Base-by-base conservation (phyloP, 2,113 vertebrate genomes). In the Camarhynchus parvulus region DNA sequence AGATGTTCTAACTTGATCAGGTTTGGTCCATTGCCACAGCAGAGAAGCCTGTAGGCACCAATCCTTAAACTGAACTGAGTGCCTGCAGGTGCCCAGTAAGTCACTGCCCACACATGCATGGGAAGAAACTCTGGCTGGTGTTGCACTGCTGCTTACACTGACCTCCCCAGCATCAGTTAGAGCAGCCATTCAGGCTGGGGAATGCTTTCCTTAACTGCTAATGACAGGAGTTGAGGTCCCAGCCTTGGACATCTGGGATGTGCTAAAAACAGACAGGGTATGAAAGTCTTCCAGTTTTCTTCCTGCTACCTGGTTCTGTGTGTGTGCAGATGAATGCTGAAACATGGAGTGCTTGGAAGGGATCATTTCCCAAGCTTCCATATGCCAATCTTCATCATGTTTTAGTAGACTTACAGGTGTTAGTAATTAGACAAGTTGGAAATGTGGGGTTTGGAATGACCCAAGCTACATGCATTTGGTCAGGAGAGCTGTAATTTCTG, bases 31-130 rank as follows among this genome's bases (percentile, higher is more conserved):
- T 70, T 69, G 63, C 81, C 63, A 3, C 35, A 42, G 78, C 39
- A 61, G 59, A 53, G 30, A 73, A 73, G 28, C 59, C 62, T 50
- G 30, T 61, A 35, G 79, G 31, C 30, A 35, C 58, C 81, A 68
- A 6, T 72, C 42, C 63, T 77, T 89, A 50, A 68, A 33, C 25
- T 82, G 67, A 70, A 15, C 11, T 7, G 37, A 7, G 25, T 64
- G 33, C 59, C 44, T 77, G 31, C 73, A 55, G 59, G 27, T 80
- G 25, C 66, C 53, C 49, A 28, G 44, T 22, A 47, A 73, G 44
- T 69, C 53, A 7, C 78, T 61, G 49, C 14, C n/a, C 6, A 5
- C 59, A 8, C 5, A 1, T 18, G 24, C 19, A 18, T 2, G 0
- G 6, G 61, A 41, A 28, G 64, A 74, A 55, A 44, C 64, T 69